These are phyloP conservation scores for Acromyrmex heyeri DNA, from an alignment of 1,140 invertebrate species.

Conservation along the genomic window DNA sequence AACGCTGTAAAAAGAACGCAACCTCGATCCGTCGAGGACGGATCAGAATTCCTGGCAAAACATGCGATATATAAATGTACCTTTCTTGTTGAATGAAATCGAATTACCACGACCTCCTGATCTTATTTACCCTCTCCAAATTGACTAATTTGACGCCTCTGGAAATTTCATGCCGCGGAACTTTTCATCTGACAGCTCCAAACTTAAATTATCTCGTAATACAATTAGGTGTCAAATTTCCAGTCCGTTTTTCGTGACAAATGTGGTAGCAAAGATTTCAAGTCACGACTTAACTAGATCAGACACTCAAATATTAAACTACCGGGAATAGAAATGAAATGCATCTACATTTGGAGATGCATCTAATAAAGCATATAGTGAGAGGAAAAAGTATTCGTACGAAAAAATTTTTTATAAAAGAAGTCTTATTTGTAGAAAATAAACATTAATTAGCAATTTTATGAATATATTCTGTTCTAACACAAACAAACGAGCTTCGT, in stretches of 20 bases:
- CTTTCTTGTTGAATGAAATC: background rate
- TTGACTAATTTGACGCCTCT: constrained; percentile 29
- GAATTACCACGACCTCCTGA: background rate
- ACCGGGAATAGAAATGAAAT: background rate
- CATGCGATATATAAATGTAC: background rate
- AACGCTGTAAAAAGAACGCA: constrained; percentile 21
- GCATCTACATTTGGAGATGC: background rate
- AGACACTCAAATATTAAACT: constrained; percentile 7
- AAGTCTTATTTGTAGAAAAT: no score
- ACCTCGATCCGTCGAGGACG: no score
- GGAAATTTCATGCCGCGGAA: background rate
- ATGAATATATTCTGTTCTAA: no score
- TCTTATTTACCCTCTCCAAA: background rate
- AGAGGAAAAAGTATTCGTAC: no score
- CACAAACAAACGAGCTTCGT: no score
- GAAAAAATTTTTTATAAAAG: no score
- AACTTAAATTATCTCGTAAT: constrained; percentile 19
- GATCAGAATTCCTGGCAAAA: constrained; percentile 24
- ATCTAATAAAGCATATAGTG: background rate
- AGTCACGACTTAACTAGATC: background rate
- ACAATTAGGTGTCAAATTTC: constrained; percentile 1
- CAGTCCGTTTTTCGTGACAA: background rate
- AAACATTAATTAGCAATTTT: no score
- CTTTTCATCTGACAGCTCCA: constrained; percentile 9
- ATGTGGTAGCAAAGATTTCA: background rate